Evolutionary conservation across 1,140 invertebrate genomes (phyloP).

Genomic region (Idris sp.): DNA sequence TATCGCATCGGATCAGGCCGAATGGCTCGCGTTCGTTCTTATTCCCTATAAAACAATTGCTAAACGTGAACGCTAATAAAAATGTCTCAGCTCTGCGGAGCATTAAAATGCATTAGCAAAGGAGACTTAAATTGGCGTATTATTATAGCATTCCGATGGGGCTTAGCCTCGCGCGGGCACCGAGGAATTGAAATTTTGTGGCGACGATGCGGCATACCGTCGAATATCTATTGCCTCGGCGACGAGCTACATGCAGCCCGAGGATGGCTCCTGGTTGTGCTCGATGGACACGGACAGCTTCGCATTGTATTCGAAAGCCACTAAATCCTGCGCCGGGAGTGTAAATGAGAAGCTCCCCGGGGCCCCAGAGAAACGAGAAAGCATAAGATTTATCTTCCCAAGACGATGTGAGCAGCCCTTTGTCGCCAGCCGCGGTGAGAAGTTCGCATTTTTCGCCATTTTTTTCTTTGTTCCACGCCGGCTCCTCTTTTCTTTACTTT

Average conservation of each 20-base stretch:
- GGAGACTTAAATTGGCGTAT: constrained; percentile 59
- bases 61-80: constrained; percentile 60
- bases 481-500: constrained; percentile 29
- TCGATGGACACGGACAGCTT: constrained; percentile 77
- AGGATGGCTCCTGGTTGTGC: constrained; percentile 70
- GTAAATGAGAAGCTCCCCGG: constrained; percentile 74
- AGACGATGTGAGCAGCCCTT: constrained; percentile 69
- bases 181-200: constrained; percentile 51
- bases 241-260: constrained; percentile 69
- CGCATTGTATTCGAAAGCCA: constrained; percentile 77
- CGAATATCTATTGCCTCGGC: constrained; percentile 72
- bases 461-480: constrained; percentile 67
- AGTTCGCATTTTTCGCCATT: constrained; percentile 77
- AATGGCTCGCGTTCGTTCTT: constrained; percentile 23
- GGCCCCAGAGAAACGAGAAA: constrained; percentile 53
- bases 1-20: constrained; percentile 2
- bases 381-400: constrained; percentile 73
- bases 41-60: constrained; percentile 54
- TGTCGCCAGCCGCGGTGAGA: constrained; percentile 76
- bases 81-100: constrained; percentile 47
- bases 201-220: constrained; percentile 58
- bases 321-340: constrained; percentile 75
- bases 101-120: constrained; percentile 60
- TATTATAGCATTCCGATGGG: constrained; percentile 57
- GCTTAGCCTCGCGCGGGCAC: constrained; percentile 6